These are phyloP conservation scores for Propithecus deckenii DNA, from an alignment of 2,797 vertebrate species.

Conservation along the genomic window DNA sequence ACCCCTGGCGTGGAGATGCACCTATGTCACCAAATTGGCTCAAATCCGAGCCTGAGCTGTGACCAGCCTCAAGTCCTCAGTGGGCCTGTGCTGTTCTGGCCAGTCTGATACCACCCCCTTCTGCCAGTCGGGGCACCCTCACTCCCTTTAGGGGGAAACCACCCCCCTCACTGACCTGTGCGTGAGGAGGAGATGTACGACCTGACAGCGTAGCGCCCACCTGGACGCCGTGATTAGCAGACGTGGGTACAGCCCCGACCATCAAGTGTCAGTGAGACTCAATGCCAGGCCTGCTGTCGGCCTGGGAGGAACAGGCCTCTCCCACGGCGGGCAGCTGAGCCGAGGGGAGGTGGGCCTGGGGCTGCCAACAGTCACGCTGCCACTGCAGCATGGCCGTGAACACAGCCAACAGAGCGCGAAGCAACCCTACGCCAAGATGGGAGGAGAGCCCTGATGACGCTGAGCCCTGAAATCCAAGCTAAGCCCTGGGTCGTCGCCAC, in stretches of 20 bases:
- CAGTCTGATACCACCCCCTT: not conserved
- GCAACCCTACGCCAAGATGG: too few relatives aligned
- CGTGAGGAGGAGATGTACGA: not conserved
- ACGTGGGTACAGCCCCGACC: not conserved
- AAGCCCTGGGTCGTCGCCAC: not conserved
- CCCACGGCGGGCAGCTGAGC: not conserved
- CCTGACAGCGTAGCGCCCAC: rapidly evolving
- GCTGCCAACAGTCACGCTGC: not conserved
- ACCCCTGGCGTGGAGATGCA: not conserved
- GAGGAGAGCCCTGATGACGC: not conserved
- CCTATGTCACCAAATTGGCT: not conserved
- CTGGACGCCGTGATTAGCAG: rapidly evolving
- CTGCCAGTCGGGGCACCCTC: not conserved
- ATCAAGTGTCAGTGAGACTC: rapidly evolving
- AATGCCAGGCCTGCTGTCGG: rapidly evolving
- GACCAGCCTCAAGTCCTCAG: not conserved
- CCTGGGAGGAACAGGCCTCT: not conserved
- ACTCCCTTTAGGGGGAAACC: too few relatives aligned
- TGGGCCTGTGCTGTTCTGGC: not conserved
- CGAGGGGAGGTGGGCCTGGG: not conserved
- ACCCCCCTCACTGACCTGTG: not conserved
- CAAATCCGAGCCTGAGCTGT: not conserved
- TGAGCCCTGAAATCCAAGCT: not conserved
- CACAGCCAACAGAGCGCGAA: not conserved
- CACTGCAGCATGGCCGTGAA: not conserved